Evolutionary conservation across 1,140 invertebrate genomes (phyloP), one percentile per base, ranked within the genome.

Genomic region (Ridgeia piscesae): DNA sequence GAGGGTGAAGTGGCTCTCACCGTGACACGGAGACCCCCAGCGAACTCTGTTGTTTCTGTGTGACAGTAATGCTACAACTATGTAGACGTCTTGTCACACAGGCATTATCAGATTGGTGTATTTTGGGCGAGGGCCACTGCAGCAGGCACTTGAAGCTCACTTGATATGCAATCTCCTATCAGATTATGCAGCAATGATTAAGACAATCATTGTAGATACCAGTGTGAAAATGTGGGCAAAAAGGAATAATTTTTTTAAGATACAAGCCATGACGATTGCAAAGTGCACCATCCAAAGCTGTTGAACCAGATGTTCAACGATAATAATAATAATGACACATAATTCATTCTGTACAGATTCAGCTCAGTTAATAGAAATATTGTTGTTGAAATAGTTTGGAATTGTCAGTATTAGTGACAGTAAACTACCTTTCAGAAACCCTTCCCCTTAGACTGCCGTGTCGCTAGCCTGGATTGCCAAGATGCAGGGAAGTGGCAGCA

Each of bases 1-100:
- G 17, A 2, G 11, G 4, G 58, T 77, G 0, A 77, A 77, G 58
- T 77, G 58, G 58, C 27, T 77, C 14, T 77, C 58, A 77, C 11
- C 27, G 58, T 77, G 58, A 77, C 58, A 77, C 27, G 4, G 58
- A 77, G 17, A 77, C 58, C 14, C 58, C 14, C 27, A 77, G 27
- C 58, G 27, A 77, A 77, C 58, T 4, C 58, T 77, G 58, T 77
- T 27, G 58, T 77, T 77, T 4, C 27, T 14, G 14, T 31, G 17
- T 77, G 58, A 77, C 58, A 77, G 58, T 77, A 77, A 77, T 77
- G 58, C 58, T 77, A 77, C 58, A 77, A 77, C 58, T 77, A 77
- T 77, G 58, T 77, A 77, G 17, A 77, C 58, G 11, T 77, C 42
- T 14, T 17, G 58, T 77, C 0, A 11, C 48, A 50, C 48, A 77